Base-by-base conservation (phyloP, 1,140 invertebrate genomes). In the Drosophila ironensis region DNA sequence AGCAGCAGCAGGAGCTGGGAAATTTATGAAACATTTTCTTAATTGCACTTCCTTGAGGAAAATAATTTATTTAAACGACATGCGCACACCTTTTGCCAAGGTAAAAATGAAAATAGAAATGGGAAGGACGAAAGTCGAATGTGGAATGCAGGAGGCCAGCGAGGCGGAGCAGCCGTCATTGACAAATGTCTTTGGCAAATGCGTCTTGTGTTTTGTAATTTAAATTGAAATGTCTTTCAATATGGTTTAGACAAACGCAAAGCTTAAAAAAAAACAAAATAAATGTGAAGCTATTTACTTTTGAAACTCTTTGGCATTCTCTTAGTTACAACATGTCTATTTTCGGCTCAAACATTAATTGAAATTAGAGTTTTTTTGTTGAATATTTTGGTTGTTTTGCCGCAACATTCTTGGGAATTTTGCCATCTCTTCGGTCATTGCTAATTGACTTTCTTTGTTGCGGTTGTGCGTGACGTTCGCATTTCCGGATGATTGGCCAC, bases 61-160 rank as follows among this genome's bases (percentile, higher is more conserved):
- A 88, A 88, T 88, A 81, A 88, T 88, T 88, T 88, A 88, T 88
- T 89, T 87, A 88, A 88, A 87, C 77, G 82, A 82, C 87, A 88
- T 72, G 68, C 69, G 73, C 76, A 87, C 76, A 81, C 77, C 82
- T 87, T 78, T 64, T 16, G 24, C 9, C n/a, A n/a, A n/a, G 9
- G n/a, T n/a, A n/a, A 3, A 11, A 30, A 30, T 30, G 28, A n/a
- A 33, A 37, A 37, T 2, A 12, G 16, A 25, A 20, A 14, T 42
- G 17, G 17, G 7, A 22, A 27, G 24, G 19, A n/a, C n/a, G 54
- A 35, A 52, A 20, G 22, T 17, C 20, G 35, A 22, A 44, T 28
- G 40, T 27, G 24, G n/a, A n/a, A n/a, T n/a, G n/a, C n/a, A n/a
- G 11, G 30, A 8, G 9, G 11, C n/a, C 19, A n/a, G n/a, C 16